phyloP scores from a whole-genome alignment of 1,140 invertebrate genomes.

The Contarinia nasturtii region DNA sequence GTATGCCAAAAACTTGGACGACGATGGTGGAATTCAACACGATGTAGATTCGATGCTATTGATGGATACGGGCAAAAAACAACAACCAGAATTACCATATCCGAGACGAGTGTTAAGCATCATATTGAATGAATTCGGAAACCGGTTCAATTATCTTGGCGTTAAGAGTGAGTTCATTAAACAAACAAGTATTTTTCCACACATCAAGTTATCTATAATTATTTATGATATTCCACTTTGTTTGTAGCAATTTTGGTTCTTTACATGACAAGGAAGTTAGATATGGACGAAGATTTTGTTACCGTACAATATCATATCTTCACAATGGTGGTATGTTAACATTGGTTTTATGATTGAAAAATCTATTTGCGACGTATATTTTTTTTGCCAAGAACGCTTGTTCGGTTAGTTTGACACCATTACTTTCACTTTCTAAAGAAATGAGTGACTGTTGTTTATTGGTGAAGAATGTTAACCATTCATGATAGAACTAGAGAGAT shows the following conservation, averaged over 20 bases:
- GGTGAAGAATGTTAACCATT: too few species aligned
- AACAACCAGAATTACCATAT: slow-evolving; percentile 30
- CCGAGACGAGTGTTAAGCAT: slow-evolving; percentile 64
- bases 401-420: too few species aligned
- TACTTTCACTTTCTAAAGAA: too few species aligned
- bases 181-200: not conserved
- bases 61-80: too few species aligned
- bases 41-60: too few species aligned
- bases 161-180: slow-evolving; percentile 32
- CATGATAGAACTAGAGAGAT: too few species aligned
- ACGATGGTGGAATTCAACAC: too few species aligned
- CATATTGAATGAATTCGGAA: slow-evolving; percentile 68
- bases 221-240: not conserved
- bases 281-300: slow-evolving; percentile 39
- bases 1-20: too few species aligned
- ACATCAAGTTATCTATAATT: not conserved
- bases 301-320: slow-evolving; percentile 74
- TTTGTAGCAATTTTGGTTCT: slow-evolving; percentile 52
- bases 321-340: slow-evolving; percentile 65
- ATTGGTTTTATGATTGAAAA: too few species aligned
- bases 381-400: too few species aligned
- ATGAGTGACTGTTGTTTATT: too few species aligned
- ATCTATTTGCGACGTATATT: too few species aligned
- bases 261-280: slow-evolving; percentile 51
- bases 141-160: slow-evolving; percentile 70